Conservation (phyloP, 1,140 invertebrate species). For the Drosophila burlai region DNA sequence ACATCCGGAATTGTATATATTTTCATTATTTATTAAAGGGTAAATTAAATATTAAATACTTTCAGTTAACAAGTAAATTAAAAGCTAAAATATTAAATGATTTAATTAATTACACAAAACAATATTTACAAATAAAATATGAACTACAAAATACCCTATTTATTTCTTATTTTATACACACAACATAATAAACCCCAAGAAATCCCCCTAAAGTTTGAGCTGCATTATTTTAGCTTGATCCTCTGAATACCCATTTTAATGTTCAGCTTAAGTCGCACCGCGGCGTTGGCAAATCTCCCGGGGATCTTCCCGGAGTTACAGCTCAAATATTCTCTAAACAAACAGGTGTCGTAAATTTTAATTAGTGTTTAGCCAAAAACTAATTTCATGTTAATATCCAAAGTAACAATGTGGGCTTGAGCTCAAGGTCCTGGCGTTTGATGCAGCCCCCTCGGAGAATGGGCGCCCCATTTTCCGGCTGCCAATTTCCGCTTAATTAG, state of each 20-base stretch:
- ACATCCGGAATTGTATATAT: not conserved
- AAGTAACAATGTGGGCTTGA: slow-evolving; percentile 42
- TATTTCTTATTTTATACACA: not conserved
- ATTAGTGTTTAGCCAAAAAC: slow-evolving; percentile 87
- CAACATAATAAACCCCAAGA: not conserved
- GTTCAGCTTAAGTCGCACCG: not conserved
- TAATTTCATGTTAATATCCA: slow-evolving; percentile 87
- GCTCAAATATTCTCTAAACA: slow-evolving; percentile 68
- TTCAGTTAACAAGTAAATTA: not conserved
- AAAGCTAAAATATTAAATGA: no score
- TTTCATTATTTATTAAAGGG: not conserved
- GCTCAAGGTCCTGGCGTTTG: slow-evolving; percentile 13
- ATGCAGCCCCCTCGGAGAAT: slow-evolving; percentile 28
- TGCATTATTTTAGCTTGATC: slow-evolving; percentile 15
- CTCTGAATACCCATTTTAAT: slow-evolving; percentile 10
- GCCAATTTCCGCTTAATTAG: slow-evolving; percentile 68
- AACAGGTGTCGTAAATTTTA: slow-evolving; percentile 84
- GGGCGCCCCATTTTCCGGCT: slow-evolving; percentile 52
- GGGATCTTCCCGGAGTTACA: slow-evolving; percentile 50
- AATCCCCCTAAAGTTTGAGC: not conserved
- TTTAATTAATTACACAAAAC: not conserved
- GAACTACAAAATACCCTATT: no score
- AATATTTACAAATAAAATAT: not conserved
- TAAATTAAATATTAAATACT: not conserved
- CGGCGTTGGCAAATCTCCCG: slow-evolving; percentile 12